Base-by-base conservation (phyloP, 1,140 invertebrate genomes). In the Aphaenogaster rudis region DNA sequence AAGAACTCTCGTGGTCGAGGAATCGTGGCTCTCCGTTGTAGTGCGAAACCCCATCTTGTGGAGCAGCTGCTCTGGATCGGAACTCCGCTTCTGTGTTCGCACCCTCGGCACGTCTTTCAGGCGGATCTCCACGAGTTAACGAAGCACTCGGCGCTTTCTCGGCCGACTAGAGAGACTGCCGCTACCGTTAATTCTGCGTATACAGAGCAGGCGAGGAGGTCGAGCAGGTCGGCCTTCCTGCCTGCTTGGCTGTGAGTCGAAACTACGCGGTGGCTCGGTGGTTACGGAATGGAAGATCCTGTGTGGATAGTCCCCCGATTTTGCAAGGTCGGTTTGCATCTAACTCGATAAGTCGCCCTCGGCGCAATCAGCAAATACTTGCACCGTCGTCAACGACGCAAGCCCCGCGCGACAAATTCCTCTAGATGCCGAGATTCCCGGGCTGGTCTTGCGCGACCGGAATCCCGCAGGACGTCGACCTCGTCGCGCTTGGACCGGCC, bases 121-220 rank as follows among this genome's bases (percentile, higher is more conserved):
- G 15, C 7, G 64, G 86, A 57, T 67, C 42, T 91, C 79, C 57
- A 84, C 78, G 84, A 84, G 89, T 92, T 91, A 92, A 92, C 91
- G 91, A 92, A 92, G 91, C 88, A 81, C 78, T 88, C 89, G 57
- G 86, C 86, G 86, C 91, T 89, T 88, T 84, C 81, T 88, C 15
- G 64, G 50, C 45, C 66, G 64, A 45, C 78, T 71, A 63, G 64
- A 66, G 79, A 57, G 71, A 92, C 66, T 85, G 86, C 80, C 76
- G 76, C 39, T 86, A 80, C 66, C 61, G 86, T 86, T 92, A 92
- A 92, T 92, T 92, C 86, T 72, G 84, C 88, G 91, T 92, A 79
- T 88, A 92, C 88, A 87, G 76, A 57, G 52, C n/a, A 86, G 57
- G 15, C 54, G 48, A 69, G 45, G 66, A 64, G 78, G 59, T 72